Percentiles rank a stretch among this genome's conserved stretches.
Conservation (phyloP, 2,888 invertebrate genomes). For the Melieria omissa region DNA sequence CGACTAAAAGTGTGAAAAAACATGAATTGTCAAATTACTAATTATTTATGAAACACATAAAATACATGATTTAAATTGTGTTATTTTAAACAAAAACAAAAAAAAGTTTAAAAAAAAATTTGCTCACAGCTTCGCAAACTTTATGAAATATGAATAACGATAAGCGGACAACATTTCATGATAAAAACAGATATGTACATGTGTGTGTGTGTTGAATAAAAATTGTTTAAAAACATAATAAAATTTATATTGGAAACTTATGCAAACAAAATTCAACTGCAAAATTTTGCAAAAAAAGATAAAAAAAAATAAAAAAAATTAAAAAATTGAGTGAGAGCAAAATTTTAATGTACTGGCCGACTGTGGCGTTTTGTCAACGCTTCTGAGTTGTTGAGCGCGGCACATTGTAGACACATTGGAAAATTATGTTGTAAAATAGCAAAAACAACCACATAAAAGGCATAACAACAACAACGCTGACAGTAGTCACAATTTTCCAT, state of each 20-base stretch:
- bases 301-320: conserved; percentile 5
- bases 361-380: too few species aligned
- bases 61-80: conserved; percentile 25
- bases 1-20: conserved; percentile 4
- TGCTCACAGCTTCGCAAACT: background rate
- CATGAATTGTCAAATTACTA: conserved; percentile 29
- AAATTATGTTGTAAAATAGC: conserved; percentile 15
- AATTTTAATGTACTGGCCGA: too few species aligned
- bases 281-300: background rate
- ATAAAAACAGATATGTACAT: background rate
- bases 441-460: background rate
- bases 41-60: conserved; percentile 31
- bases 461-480: conserved; percentile 11
- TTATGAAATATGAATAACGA: background rate
- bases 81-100: conserved; percentile 6
- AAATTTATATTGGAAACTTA: background rate
- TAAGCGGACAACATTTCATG: background rate
- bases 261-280: background rate
- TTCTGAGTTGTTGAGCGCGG: conserved; percentile 11
- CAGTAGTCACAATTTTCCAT: background rate
- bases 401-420: background rate
- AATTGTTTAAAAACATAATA: too few species aligned
- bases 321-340: too few species aligned
- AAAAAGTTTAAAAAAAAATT: background rate
- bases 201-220: background rate